Percentiles rank a stretch among this genome's conserved stretches.
phyloP scores from a whole-genome alignment of 2,113 vertebrate species.

The Ophiodon elongatus region DNA sequence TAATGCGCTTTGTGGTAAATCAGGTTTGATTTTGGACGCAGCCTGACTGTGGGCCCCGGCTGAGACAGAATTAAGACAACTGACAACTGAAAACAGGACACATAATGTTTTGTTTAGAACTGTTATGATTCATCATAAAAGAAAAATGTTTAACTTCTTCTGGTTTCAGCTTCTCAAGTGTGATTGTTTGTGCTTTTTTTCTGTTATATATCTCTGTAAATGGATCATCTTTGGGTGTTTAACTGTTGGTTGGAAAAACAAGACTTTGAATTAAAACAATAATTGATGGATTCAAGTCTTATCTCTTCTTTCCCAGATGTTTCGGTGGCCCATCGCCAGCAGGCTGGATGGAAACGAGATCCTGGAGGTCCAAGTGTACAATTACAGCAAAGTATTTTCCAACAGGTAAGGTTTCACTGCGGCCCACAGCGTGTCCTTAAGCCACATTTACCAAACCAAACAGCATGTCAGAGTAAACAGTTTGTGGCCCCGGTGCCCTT shows the following conservation, averaged over 20 bases:
- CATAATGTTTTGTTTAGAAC: not conserved
- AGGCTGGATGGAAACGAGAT: slow-evolving; percentile 90
- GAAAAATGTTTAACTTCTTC: not conserved
- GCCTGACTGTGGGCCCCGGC: no score
- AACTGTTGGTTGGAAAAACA: not conserved
- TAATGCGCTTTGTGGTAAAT: no score
- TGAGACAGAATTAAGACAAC: no score
- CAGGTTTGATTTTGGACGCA: no score
- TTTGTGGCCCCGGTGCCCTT: slow-evolving; percentile 5
- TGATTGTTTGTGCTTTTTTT: not conserved
- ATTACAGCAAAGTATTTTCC: slow-evolving; percentile 98
- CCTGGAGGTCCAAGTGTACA: slow-evolving; percentile 95
- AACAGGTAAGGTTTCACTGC: slow-evolving; percentile 88
- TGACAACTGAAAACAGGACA: not conserved
- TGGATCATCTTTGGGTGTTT: not conserved
- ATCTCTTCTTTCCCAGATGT: slow-evolving; percentile 83
- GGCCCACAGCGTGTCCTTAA: not conserved
- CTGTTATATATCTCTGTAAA: not conserved
- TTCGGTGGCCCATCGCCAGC: slow-evolving; percentile 94
- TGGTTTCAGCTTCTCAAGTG: not conserved
- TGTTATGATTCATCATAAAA: not conserved
- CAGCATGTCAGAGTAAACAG: slow-evolving; percentile 23
- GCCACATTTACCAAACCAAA: not conserved
- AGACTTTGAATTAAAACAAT: not conserved
- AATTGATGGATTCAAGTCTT: slow-evolving; percentile 4